phyloP scores from a whole-genome alignment of 2,888 invertebrate genomes.

The Sminthurinus aureus region DNA sequence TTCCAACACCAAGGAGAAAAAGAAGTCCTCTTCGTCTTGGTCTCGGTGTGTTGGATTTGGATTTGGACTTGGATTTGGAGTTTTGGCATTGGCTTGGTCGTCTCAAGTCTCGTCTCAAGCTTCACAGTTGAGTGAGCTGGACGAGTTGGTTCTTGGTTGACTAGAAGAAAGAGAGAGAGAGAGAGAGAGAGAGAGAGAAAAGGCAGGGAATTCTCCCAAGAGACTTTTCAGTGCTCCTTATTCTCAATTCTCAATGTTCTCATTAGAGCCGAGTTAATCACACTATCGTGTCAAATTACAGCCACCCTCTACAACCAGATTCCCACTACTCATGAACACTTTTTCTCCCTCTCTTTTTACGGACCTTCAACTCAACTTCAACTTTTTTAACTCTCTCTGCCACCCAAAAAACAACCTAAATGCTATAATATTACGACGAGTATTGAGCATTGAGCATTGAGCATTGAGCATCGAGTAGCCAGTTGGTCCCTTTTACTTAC shows the following conservation, averaged over 20 bases:
- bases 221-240: slow-evolving; percentile 51
- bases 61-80: background rate
- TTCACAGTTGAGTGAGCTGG: slow-evolving; percentile 57
- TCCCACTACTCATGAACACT: slow-evolving; percentile 34
- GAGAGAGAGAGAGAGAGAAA: background rate
- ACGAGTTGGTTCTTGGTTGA: slow-evolving; percentile 4
- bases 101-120: slow-evolving; percentile 31
- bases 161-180: too few species aligned
- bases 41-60: background rate
- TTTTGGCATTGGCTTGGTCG: background rate
- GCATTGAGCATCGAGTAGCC: too few species aligned
- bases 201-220: slow-evolving; percentile 55
- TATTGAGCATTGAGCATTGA: too few species aligned
- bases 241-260: slow-evolving; percentile 59
- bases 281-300: slow-evolving; percentile 60
- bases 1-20: too few species aligned
- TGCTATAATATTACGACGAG: too few species aligned
- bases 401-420: background rate
- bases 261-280: slow-evolving; percentile 59
- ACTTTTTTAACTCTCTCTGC: background rate
- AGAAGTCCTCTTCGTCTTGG: too few species aligned
- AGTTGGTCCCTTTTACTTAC: too few species aligned
- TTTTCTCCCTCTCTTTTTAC: background rate
- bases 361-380: background rate
- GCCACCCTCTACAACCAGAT: slow-evolving; percentile 38